Conservation (phyloP, 2,113 vertebrate genomes). For the Pipra filicauda region DNA sequence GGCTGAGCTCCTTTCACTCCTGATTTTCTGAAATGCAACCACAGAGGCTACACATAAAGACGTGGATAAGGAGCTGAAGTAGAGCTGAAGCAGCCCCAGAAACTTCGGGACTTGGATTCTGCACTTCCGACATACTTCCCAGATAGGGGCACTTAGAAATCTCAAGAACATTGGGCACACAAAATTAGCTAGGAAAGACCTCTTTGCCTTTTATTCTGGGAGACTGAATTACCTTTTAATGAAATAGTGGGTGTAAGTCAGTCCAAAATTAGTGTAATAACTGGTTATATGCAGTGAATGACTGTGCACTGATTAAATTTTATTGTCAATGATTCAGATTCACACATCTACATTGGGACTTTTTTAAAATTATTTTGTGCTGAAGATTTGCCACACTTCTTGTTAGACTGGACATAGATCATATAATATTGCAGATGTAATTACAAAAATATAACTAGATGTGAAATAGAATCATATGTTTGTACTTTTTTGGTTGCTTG, state of each 20-base stretch:
- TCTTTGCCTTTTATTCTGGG: not conserved
- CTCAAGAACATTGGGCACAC: not conserved
- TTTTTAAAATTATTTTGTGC: not conserved
- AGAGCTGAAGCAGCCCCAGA: not conserved
- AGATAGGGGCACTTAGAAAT: not conserved
- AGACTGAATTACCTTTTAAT: not conserved
- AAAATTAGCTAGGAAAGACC: not conserved
- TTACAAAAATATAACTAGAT: not conserved
- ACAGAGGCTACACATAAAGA: rapidly evolving
- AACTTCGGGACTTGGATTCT: not conserved
- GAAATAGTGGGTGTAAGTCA: not conserved
- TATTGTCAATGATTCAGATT: not conserved
- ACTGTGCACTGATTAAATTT: not conserved
- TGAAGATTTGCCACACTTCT: not conserved
- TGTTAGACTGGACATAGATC: not conserved
- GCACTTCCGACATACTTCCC: not conserved
- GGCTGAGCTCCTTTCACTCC: not conserved
- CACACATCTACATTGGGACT: not conserved
- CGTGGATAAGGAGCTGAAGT: not conserved
- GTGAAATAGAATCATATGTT: not conserved
- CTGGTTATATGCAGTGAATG: not conserved
- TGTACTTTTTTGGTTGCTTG: rapidly evolving
- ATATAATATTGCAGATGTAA: not conserved
- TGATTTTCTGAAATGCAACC: not conserved
- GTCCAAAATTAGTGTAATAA: not conserved